These are phyloP conservation scores for Timandra comae DNA, from an alignment of 2,888 invertebrate species.

Conservation along the genomic window DNA sequence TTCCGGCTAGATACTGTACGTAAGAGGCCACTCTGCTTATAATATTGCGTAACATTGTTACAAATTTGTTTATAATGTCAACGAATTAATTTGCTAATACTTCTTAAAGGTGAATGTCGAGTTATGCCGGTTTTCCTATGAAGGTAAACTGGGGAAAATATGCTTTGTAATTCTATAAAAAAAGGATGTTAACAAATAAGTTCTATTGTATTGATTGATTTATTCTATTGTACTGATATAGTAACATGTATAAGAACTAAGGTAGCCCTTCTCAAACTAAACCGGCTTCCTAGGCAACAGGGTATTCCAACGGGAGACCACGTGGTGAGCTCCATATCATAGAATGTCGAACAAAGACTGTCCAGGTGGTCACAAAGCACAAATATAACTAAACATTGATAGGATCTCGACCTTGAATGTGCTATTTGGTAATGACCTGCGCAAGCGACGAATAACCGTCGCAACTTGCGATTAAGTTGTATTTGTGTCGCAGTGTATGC, in stretches of 20 bases:
- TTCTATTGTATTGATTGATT: no score
- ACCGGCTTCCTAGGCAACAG: no score
- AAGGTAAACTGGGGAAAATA: no score
- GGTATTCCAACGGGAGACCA: no score
- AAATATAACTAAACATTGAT: conserved; percentile 27
- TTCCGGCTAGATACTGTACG: conserved; percentile 53
- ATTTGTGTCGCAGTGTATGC: no score
- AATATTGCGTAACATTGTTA: conserved; percentile 15
- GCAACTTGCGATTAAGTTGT: conserved; percentile 5
- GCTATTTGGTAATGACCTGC: conserved; percentile 57
- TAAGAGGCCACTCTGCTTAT: conserved; percentile 14
- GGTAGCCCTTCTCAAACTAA: no score
- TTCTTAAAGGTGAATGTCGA: conserved; percentile 22
- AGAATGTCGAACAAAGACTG: conserved; percentile 14
- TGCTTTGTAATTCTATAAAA: no score
- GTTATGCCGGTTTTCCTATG: neutral
- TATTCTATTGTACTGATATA: no score
- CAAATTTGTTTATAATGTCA: conserved; percentile 24
- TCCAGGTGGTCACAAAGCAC: conserved; percentile 15
- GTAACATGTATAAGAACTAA: no score
- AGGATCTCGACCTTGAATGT: conserved; percentile 49
- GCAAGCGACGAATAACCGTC: conserved; percentile 41
- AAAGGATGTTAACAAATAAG: no score
- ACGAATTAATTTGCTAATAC: conserved; percentile 24
- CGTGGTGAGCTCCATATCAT: neutral